phyloP scores from a whole-genome alignment of 2,888 invertebrate species.

The Chironomus tentans region DNA sequence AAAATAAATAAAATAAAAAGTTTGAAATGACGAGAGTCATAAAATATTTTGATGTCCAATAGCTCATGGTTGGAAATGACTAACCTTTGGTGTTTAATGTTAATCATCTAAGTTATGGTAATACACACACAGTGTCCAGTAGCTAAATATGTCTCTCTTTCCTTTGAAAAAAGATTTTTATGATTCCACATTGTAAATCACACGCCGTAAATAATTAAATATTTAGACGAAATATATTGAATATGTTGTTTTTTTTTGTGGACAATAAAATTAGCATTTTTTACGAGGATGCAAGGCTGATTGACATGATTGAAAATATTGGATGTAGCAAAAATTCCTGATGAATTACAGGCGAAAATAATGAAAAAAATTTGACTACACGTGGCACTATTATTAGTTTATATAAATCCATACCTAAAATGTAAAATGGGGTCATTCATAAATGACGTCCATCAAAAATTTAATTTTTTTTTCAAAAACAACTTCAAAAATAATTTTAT shows the following conservation, averaged over 20 bases:
- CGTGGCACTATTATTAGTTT: no score
- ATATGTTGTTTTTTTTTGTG: not conserved
- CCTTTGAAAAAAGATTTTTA: not conserved
- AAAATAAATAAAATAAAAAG: no score
- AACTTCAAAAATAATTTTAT: not conserved
- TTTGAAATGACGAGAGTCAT: not conserved
- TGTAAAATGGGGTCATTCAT: no score
- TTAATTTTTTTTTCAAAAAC: no score
- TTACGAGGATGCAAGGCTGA: not conserved
- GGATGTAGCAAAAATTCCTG: not conserved
- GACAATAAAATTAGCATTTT: not conserved
- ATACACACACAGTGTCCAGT: not conserved
- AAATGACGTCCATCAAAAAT: no score
- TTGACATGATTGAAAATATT: not conserved
- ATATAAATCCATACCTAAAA: not conserved
- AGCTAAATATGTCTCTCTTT: not conserved
- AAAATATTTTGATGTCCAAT: not conserved
- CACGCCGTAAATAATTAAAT: not conserved
- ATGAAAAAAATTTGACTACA: not conserved
- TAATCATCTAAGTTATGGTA: not conserved
- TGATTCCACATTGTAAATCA: not conserved
- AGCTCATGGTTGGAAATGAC: not conserved
- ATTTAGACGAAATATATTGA: no score
- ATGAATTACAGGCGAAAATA: not conserved
- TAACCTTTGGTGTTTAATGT: not conserved